Percentiles rank a stretch among this genome's conserved stretches.
phyloP scores from a whole-genome alignment of 2,797 vertebrate species.

The Cottoperca gobio region DNA sequence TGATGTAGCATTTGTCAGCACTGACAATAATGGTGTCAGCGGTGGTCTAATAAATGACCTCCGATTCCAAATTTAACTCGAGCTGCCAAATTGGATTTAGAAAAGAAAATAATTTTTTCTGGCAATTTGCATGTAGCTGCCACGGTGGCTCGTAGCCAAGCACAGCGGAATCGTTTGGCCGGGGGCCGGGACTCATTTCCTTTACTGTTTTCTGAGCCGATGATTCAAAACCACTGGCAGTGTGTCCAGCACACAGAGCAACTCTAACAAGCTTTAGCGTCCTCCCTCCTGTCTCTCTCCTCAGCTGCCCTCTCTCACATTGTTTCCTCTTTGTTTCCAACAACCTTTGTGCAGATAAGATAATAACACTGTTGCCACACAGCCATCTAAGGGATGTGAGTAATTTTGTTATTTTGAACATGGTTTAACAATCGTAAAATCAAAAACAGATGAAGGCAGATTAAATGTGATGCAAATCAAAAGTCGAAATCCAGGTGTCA shows the following conservation, averaged over 20 bases:
- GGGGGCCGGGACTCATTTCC: constrained; percentile 16
- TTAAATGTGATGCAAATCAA: neutral
- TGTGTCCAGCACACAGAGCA: constrained; percentile 23
- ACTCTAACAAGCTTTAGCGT: constrained; percentile 29
- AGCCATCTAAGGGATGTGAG: constrained; percentile 6
- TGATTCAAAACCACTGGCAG: constrained; percentile 33
- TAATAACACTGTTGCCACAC: constrained; percentile 20
- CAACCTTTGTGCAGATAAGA: constrained; percentile 9
- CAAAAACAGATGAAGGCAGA: neutral
- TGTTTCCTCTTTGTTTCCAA: constrained; percentile 28
- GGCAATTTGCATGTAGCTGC: constrained; percentile 24
- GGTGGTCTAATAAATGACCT: constrained; percentile 12
- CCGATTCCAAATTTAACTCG: constrained; percentile 12
- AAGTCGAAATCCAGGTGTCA: too few relatives aligned
- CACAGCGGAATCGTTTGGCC: constrained; percentile 30
- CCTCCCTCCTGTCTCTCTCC: neutral
- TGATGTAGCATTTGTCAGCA: constrained; percentile 1
- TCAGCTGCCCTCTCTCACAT: neutral
- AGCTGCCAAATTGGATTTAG: constrained; percentile 42
- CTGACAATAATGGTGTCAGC: neutral
- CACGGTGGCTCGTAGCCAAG: constrained; percentile 23
- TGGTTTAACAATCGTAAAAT: neutral
- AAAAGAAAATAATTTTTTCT: constrained; percentile 35
- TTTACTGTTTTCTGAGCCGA: constrained; percentile 38
- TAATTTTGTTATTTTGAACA: too few relatives aligned